A percentile compares a stretch with the other conserved stretches of the same genome.
Evolutionary conservation across 2,888 invertebrate species (phyloP).

Genomic region (Latrodectus elegans): DNA sequence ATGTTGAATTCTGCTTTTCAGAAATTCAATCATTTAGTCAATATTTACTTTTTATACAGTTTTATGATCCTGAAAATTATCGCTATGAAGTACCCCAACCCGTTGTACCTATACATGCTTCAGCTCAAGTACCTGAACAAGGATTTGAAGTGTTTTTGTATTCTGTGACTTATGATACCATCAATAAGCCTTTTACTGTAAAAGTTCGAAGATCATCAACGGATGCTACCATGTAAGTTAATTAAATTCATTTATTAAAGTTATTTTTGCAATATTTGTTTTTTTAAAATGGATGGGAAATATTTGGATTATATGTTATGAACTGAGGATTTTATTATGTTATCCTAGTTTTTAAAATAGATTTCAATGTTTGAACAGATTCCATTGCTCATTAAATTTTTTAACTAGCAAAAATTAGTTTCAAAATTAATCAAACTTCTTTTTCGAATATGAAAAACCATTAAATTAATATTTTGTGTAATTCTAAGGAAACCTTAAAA

Average conservation of each 20-base stretch:
- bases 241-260: background rate
- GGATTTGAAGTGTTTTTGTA: slow-evolving; percentile 52
- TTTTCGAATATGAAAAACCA: too few species aligned
- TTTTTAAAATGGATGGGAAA: too few species aligned
- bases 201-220: slow-evolving; percentile 52
- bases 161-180: slow-evolving; percentile 66
- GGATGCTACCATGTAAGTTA: slow-evolving; percentile 56
- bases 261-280: too few species aligned
- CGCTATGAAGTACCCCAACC: slow-evolving; percentile 68
- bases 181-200: slow-evolving; percentile 47
- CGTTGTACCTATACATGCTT: slow-evolving; percentile 24
- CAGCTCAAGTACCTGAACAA: slow-evolving; percentile 19
- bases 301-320: too few species aligned
- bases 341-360: too few species aligned
- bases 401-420: too few species aligned
- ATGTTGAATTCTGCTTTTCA: background rate
- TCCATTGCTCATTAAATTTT: too few species aligned
- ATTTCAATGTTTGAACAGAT: too few species aligned
- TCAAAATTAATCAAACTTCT: too few species aligned
- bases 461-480: too few species aligned
- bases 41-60: slow-evolving; percentile 41
- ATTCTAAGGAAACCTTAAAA: too few species aligned
- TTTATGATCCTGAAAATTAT: slow-evolving; percentile 64
- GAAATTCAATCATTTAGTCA: background rate
- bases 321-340: too few species aligned